Evolutionary conservation across 2,113 vertebrate genomes (phyloP).

Genomic region (Leptobrachium ailaonicum): DNA sequence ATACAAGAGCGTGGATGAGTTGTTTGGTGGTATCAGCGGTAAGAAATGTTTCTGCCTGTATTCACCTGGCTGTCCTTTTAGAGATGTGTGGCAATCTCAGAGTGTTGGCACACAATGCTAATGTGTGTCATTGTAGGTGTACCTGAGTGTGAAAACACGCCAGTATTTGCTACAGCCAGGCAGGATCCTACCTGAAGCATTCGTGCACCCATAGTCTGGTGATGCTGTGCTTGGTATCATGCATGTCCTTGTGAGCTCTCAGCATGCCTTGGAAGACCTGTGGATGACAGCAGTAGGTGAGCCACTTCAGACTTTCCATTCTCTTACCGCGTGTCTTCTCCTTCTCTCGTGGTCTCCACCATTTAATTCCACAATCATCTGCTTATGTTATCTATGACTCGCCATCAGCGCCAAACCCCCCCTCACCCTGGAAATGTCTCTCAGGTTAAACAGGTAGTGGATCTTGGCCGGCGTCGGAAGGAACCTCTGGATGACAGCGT

Average conservation of each 20-base stretch:
- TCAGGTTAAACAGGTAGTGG: slow-evolving; percentile 90
- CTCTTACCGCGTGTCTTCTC: no score
- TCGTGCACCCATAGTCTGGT: slow-evolving; percentile 87
- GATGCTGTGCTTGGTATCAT: slow-evolving; percentile 78
- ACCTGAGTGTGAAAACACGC: no score
- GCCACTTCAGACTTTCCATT: background rate
- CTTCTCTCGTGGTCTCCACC: no score
- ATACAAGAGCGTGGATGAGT: no score
- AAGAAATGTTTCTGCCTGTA: no score
- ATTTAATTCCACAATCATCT: background rate
- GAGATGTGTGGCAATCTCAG: no score
- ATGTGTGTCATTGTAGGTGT: no score
- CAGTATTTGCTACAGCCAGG: background rate
- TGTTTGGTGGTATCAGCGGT: no score
- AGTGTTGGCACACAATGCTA: no score
- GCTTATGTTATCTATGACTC: no score
- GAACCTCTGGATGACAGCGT: slow-evolving; percentile 71
- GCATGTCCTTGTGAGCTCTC: slow-evolving; percentile 77
- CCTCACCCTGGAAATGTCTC: slow-evolving; percentile 86
- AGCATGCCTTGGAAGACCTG: slow-evolving; percentile 89
- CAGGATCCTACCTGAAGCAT: slow-evolving; percentile 76
- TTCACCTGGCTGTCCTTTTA: no score
- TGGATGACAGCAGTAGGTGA: background rate
- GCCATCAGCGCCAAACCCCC: background rate
- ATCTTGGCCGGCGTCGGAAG: slow-evolving; percentile 84